Conservation (phyloP, 2,113 vertebrate genomes). For the Lagopus leucura region DNA sequence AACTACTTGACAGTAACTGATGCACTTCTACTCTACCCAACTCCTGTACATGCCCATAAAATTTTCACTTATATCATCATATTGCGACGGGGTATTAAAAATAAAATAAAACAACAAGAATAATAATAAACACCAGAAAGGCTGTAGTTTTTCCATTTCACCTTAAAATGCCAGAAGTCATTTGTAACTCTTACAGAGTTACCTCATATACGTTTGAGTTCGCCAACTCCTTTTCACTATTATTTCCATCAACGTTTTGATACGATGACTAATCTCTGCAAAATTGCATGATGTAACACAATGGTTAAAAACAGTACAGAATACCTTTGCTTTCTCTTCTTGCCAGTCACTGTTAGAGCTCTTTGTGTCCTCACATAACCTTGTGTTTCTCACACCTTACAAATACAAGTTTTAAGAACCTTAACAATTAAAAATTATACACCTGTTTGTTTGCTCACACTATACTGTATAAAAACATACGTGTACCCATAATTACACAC, state of each 20-base stretch:
- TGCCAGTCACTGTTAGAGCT: neutral
- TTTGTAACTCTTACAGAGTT: constrained; percentile 48
- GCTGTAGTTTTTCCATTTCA: constrained; percentile 39
- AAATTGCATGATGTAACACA: constrained; percentile 51
- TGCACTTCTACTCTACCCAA: neutral
- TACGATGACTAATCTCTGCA: constrained; percentile 57
- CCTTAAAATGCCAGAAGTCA: constrained; percentile 54
- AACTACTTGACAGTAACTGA: neutral
- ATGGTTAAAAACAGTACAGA: constrained; percentile 54
- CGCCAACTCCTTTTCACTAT: constrained; percentile 50
- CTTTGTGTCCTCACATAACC: constrained; percentile 5
- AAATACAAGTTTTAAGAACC: neutral
- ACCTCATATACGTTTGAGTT: constrained; percentile 26
- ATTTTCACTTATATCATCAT: neutral
- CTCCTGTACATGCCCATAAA: neutral
- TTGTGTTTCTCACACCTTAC: neutral
- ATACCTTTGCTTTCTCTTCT: constrained; percentile 23
- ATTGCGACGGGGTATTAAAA: neutral
- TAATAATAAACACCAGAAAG: neutral
- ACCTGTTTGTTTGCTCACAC: neutral
- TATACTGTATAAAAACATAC: neutral
- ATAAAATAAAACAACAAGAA: neutral
- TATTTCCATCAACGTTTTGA: constrained; percentile 55
- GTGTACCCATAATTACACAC: neutral
- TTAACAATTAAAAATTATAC: neutral